Conservation (phyloP, 2,113 vertebrate species). For the Corythornis cristatus region DNA sequence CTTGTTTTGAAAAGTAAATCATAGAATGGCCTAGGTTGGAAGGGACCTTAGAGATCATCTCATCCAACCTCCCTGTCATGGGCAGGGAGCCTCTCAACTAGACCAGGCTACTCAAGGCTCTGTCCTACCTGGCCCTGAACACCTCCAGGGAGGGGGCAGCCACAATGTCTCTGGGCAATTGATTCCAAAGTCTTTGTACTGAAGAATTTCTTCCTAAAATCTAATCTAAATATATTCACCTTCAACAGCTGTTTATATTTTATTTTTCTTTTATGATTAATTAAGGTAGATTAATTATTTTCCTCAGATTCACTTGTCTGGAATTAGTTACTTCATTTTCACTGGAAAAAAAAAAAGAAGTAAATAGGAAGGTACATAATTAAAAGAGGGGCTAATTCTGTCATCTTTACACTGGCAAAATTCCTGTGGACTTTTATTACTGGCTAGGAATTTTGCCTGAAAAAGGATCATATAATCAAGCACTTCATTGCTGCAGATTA, state of each 20-base stretch:
- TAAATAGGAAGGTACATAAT: background rate
- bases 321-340: background rate
- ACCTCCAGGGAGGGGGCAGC: no score
- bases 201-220: no score
- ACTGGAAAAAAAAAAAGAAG: background rate
- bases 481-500: background rate
- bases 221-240: no score
- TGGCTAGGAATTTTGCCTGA: background rate
- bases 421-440: conserved; percentile 22
- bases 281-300: background rate
- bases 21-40: no score
- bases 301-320: background rate
- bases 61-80: no score
- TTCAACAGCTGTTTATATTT: background rate
- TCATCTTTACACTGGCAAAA: conserved; percentile 23
- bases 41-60: no score
- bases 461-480: conserved; percentile 36
- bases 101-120: no score
- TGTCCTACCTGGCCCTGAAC: no score
- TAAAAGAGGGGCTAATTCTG: background rate
- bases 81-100: no score
- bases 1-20: no score
- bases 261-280: background rate
- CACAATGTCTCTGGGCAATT: no score
- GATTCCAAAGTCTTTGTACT: no score